Evolutionary conservation across 2,113 vertebrate genomes (phyloP).

Genomic region (Pteruthius melanotis): DNA sequence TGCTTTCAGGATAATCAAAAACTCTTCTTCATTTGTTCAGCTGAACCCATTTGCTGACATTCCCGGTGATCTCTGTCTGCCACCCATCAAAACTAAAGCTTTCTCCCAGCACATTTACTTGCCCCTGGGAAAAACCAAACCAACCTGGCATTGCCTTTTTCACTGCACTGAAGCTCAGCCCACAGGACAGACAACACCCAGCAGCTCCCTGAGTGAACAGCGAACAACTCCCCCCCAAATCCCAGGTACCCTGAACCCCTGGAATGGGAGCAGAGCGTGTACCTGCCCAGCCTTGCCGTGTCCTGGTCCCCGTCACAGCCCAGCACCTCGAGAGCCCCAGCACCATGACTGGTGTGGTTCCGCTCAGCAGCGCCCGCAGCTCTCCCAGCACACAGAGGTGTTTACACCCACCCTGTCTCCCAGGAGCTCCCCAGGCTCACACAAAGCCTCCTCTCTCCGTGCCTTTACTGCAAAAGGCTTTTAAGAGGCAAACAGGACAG

Average conservation of each 20-base stretch:
- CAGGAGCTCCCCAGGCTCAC: conserved; percentile 8
- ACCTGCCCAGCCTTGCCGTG: not conserved
- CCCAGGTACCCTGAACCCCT: not conserved
- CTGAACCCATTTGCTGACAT: not conserved
- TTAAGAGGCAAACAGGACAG: not conserved
- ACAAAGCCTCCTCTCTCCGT: not conserved
- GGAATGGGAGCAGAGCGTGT: rapidly evolving
- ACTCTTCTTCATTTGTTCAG: not conserved
- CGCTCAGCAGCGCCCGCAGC: not conserved
- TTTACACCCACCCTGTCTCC: not conserved
- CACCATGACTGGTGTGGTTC: not conserved
- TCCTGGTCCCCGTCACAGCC: not conserved
- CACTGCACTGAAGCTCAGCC: not conserved
- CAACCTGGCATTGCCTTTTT: not conserved
- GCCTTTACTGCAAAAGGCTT: not conserved
- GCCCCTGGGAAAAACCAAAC: not conserved
- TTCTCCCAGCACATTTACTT: not conserved
- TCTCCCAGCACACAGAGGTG: not conserved
- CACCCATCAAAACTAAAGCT: not conserved
- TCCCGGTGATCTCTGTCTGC: not conserved
- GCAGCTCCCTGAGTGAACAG: not conserved
- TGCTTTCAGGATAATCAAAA: not conserved
- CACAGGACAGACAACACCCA: not conserved
- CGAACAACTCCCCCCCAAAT: not conserved
- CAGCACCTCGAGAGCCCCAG: not conserved